Conservation (phyloP, 2,113 vertebrate genomes). For the Salvelinus namaycush region DNA sequence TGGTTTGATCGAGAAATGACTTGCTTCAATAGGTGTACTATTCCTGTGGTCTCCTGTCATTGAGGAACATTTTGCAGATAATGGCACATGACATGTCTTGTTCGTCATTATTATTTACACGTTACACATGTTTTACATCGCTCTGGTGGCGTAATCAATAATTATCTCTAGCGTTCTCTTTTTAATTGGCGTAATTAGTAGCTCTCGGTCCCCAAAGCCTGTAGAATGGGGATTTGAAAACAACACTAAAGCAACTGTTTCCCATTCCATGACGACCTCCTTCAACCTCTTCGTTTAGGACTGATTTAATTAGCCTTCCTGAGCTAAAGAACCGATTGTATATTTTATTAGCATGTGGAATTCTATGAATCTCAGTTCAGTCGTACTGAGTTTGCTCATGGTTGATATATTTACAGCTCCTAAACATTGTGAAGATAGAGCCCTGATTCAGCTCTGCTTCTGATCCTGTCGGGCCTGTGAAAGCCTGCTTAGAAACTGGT, state of each 20-base stretch:
- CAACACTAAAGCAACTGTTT: not conserved
- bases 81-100: not conserved
- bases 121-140: not conserved
- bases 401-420: slow-evolving; percentile 16
- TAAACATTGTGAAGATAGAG: slow-evolving; percentile 7
- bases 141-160: slow-evolving; percentile 7
- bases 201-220: not conserved
- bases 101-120: slow-evolving; percentile 2
- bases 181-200: slow-evolving; percentile 43
- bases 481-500: slow-evolving; percentile 40
- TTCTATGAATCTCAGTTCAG: slow-evolving; percentile 17
- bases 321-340: slow-evolving; percentile 14
- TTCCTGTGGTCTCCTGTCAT: no score
- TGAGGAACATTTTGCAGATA: not conserved
- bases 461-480: slow-evolving; percentile 26
- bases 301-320: slow-evolving; percentile 11
- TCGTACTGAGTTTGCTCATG: slow-evolving; percentile 33
- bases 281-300: not conserved
- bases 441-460: not conserved
- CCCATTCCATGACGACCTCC: not conserved
- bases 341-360: slow-evolving; percentile 39
- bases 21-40: no score
- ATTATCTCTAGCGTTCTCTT: slow-evolving; percentile 7
- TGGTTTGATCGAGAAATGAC: no score
- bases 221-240: slow-evolving; percentile 17